Evolutionary conservation across 2,888 invertebrate species (phyloP), one percentile per base, ranked within the genome.

Genomic region (Fragum fragum): DNA sequence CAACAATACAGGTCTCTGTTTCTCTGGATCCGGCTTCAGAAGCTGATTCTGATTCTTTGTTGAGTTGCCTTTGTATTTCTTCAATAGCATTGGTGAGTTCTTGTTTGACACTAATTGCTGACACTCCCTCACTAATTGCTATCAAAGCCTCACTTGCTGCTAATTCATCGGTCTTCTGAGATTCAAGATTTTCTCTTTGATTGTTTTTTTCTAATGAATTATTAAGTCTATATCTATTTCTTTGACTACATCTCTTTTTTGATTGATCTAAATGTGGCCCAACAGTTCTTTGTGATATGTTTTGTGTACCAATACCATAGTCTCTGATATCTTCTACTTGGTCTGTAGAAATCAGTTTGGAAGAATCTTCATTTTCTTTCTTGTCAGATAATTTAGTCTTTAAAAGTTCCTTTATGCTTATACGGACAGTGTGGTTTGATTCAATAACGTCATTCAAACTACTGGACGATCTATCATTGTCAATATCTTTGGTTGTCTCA

Each of bases 91-190:
- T 36, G 16, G 11, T 1, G 32, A 11, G 18, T 36, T 55, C 36
- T 32, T 29, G 11, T 9, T n/a, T 55, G 5, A 0, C 32, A n/a
- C 53, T 28, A 16, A 11, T 53, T 21, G 59, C 36, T 39, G 47
- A 55, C 18, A 59, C 69, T 16, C 61, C 69, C 70, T 76, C 69
- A 69, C 83, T 73, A 18, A 83, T 76, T 9, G 78, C 83, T 53
- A 83, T 63, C 5, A 82, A 29, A 5, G 74, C 76, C 69, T 82
- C 78, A 70, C 78, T 79, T 1, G 82, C 82, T 69, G 78, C 73
- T 21, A 78, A 47, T 61, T 79, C 79, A 82, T 82, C 82, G 7
- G n/a, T 53, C 61, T 80, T 59, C 29, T 72, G 72, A 26, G 29
- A n/a, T 29, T 75, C 75, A 26, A 14, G n/a, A 1, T 61, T 29